Percentiles rank a stretch among this genome's conserved stretches.
phyloP scores from a whole-genome alignment of 2,797 vertebrate species.

The Neoniphon sammara region DNA sequence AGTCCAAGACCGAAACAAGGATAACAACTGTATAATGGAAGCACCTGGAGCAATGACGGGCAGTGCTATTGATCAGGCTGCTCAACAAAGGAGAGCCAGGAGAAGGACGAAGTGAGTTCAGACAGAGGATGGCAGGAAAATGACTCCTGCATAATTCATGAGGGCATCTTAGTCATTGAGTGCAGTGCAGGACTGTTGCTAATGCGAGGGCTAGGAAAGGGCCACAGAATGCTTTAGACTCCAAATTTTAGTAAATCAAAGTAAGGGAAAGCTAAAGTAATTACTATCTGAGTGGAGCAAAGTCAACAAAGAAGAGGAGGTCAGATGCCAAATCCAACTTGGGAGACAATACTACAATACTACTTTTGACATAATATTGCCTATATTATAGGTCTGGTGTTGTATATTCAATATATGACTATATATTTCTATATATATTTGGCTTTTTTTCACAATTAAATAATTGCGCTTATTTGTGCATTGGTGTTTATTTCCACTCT shows the following conservation, averaged over 20 bases:
- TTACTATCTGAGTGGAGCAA: too few species aligned
- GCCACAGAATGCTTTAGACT: constrained; percentile 1
- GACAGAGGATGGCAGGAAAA: constrained; percentile 36
- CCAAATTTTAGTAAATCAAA: constrained; percentile 10
- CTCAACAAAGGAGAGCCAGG: constrained; percentile 45
- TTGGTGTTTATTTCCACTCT: neutral
- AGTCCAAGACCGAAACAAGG: constrained; percentile 25
- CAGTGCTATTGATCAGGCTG: constrained; percentile 37
- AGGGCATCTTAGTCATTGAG: constrained; percentile 39
- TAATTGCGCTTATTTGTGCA: too few species aligned
- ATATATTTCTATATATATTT: too few species aligned
- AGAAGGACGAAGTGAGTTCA: constrained; percentile 43
- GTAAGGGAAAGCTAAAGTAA: neutral
- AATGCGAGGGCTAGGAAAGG: constrained; percentile 3
- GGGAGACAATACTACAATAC: neutral
- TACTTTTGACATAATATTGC: too few species aligned
- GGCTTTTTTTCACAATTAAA: neutral
- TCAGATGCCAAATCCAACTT: constrained; percentile 5
- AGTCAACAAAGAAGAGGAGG: neutral
- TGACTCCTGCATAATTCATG: constrained; percentile 65
- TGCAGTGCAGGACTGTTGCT: constrained; percentile 45
- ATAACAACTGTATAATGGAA: constrained; percentile 1
- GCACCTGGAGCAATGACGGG: constrained; percentile 23
- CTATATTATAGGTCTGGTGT: neutral
- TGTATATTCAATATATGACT: neutral